Base-by-base conservation (phyloP, 37 sponge, comb jelly and placozoan species). In the Cladorhizidae sp. region DNA sequence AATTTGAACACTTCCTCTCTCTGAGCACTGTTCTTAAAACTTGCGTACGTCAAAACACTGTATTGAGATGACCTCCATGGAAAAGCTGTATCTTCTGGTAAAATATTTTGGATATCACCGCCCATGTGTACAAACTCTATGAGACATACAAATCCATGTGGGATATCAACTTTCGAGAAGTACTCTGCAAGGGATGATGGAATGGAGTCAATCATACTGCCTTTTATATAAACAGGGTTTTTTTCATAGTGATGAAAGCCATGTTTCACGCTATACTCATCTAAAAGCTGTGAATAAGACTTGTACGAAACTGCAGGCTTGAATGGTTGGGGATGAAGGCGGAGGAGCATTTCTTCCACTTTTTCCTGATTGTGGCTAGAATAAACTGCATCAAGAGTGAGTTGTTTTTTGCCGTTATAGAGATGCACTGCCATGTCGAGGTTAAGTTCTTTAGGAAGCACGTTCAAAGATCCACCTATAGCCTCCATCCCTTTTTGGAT, bases 351-450 rank as follows among this genome's bases (percentile, higher is more conserved):
- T 49, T 59, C 71, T 8, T 43, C 81, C 2, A 70, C 70, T 23
- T 80, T 71, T 35, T 80, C 81, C 32, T 79, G 67, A n/a, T n/a
- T n/a, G n/a, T n/a, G n/a, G n/a, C n/a, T n/a, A 57, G 81, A 69
- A 71, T 80, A 80, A 1, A 80, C 81, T 21, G 81, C 71, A 70
- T 80, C 81, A 1, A 80, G 57, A 17, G 40, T 54, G 57, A 80
- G 25, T 40, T 45, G 41, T 3, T 80, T 80, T n/a, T 51, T 55
- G 57, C 81, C 81, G 1, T 54, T 23, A 12, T 70, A 70, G 1
- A 39, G 40, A 33, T 80, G 81, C 6, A 80, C 22, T 20, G 57
- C 56, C 56, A 80, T 80, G 39, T 80, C 81, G 11, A 80, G 37
- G 33, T 80, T 80, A 15, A 80, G 61, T 37, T 54, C 81, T 37